Base-by-base conservation (phyloP, 1,140 invertebrate genomes). In the Heterodera schachtii region DNA sequence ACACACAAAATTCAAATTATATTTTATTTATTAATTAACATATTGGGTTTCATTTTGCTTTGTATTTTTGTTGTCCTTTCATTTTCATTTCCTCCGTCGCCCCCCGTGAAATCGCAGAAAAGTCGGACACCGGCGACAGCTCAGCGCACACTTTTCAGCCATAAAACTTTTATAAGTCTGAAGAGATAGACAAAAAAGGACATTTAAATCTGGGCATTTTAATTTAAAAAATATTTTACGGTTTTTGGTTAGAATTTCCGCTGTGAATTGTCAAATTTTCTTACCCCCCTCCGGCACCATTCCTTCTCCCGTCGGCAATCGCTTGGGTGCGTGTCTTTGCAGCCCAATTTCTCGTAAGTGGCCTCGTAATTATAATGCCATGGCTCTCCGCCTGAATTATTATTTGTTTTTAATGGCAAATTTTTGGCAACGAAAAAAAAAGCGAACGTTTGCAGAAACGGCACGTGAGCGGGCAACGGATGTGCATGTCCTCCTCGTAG, bases 401-500 rank as follows among this genome's bases (percentile, higher is more conserved):
- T 19, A 41, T 31, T 19, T 41, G 19, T 41, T 3, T n/a, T 31
- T 41, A 31, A 3, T 71, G 67, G 7, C 31, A 46, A 71, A 71
- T 16, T 71, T 6, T 19, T 64, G 19, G 4, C 4, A 19, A 5
- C 57, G 19, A 64, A 16, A 46, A 71, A 3, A 11, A 44, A 13
- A 41, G 43, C 69, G 31, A 46, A 71, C 69, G 44, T 71, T 71
- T 71, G 69, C 69, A 71, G 41, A 71, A 46, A 3, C 69, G 69
- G 69, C 69, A 71, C 9, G 41, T 41, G 1, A 71, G n/a, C 44
- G 69, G 69, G 43, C 69, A 71, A 4, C 69, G 69, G 31, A 43
- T 71, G 69, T 71, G 69, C 69, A 71, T 71, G 69, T 71, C 69
- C 69, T 71, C 69, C 21, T 71, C 69, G 69, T 71, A 71, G 69